These are phyloP conservation scores for Lepidurus couesii DNA, from an alignment of 1,140 invertebrate species.

Conservation along the genomic window DNA sequence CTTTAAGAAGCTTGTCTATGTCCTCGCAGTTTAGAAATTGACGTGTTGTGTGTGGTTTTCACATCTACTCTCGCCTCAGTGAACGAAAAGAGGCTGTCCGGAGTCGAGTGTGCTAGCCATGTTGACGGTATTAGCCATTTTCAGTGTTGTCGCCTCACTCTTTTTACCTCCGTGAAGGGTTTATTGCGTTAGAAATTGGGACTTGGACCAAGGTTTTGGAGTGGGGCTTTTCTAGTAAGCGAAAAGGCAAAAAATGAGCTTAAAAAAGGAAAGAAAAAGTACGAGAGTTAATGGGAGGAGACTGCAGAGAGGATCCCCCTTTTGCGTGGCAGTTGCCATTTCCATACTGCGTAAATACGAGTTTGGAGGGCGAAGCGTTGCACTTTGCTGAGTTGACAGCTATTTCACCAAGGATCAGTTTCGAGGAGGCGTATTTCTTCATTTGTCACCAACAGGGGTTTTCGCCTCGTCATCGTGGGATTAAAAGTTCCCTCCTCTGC, in stretches of 20 bases:
- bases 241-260: background rate
- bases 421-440: background rate
- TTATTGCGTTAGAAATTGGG: slow-evolving; percentile 8
- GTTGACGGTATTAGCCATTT: slow-evolving; percentile 4
- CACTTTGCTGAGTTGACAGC: slow-evolving; percentile 2
- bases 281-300: background rate
- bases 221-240: background rate
- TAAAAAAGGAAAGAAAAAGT: background rate
- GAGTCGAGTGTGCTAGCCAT: background rate
- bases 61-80: no score
- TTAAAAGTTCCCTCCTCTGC: no score
- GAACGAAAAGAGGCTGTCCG: no score
- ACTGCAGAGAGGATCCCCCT: background rate
- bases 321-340: slow-evolving; percentile 10
- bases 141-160: background rate
- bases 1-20: background rate
- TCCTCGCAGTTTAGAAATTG: no score
- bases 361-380: background rate
- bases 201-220: background rate
- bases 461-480: no score
- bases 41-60: no score
- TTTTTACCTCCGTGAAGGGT: background rate
- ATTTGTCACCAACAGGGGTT: background rate
- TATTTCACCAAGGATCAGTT: background rate
- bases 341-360: background rate